These are phyloP conservation scores for Syngnathus typhle DNA, from an alignment of 2,113 vertebrate genomes.

Conservation along the genomic window DNA sequence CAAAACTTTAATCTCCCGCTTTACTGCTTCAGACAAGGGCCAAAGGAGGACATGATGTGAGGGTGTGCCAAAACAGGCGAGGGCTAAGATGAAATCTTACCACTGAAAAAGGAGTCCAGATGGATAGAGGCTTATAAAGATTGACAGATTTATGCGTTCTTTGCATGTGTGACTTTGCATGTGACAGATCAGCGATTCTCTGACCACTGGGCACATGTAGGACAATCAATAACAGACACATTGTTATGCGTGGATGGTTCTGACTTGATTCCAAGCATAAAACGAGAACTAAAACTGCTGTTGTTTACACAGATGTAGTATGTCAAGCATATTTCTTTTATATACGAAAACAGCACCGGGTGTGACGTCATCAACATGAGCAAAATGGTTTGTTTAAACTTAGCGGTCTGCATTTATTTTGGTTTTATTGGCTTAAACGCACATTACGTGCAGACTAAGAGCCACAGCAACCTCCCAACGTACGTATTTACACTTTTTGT, in stretches of 20 bases:
- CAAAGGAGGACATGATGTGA: slow-evolving; percentile 52
- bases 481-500: background rate
- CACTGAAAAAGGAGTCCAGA: background rate
- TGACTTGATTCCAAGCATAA: background rate
- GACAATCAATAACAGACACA: background rate
- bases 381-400: background rate
- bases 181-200: background rate
- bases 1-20: slow-evolving; percentile 54
- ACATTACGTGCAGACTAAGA: background rate
- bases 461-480: background rate
- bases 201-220: background rate
- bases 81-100: slow-evolving; percentile 19
- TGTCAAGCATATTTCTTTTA: too few species aligned
- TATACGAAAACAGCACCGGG: background rate
- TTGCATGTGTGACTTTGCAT: background rate
- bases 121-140: slow-evolving; percentile 8
- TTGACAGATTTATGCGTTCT: slow-evolving; percentile 1
- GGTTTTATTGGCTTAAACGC: background rate
- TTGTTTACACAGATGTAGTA: too few species aligned
- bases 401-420: background rate
- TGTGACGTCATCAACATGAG: background rate
- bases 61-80: slow-evolving; percentile 32
- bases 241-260: background rate
- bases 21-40: slow-evolving; percentile 54
- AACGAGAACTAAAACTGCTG: background rate